A percentile compares a stretch with the other conserved stretches of the same genome.
These are phyloP conservation scores for Ptychoptera albimana DNA, from an alignment of 2,888 invertebrate genomes.

Conservation along the genomic window DNA sequence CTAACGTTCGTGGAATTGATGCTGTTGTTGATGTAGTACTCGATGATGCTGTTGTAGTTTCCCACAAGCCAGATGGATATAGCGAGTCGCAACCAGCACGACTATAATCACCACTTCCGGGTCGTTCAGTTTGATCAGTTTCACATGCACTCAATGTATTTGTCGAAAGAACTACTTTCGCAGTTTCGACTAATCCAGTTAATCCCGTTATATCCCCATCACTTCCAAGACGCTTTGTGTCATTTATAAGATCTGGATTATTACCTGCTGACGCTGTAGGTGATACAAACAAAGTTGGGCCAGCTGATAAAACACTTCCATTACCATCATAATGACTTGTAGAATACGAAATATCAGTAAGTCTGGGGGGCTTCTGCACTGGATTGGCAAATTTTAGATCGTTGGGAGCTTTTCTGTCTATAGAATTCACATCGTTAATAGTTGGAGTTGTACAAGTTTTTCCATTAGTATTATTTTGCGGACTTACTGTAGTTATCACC, in stretches of 20 bases:
- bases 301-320: constrained; percentile 45
- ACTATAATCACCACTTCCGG: constrained; percentile 63
- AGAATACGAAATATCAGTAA: constrained; percentile 51
- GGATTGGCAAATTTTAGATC: constrained; percentile 40
- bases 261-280: constrained; percentile 59
- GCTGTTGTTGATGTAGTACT: constrained; percentile 16
- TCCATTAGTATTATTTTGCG: constrained; percentile 33
- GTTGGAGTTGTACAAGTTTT: constrained; percentile 28
- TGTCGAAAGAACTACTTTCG: constrained; percentile 34
- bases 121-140: constrained; percentile 31
- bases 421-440: constrained; percentile 21
- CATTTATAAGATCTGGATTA: constrained; percentile 74
- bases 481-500: constrained; percentile 48
- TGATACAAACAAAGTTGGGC: constrained; percentile 52
- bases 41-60: constrained; percentile 29
- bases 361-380: constrained; percentile 52
- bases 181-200: constrained; percentile 29
- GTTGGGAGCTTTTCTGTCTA: constrained; percentile 27
- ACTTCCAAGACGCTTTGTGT: constrained; percentile 51
- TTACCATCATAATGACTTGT: constrained; percentile 52
- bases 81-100: constrained; percentile 56
- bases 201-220: constrained; percentile 30
- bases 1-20: constrained; percentile 19
- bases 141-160: constrained; percentile 34
- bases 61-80: constrained; percentile 70